These are phyloP conservation scores for Rhinophrynus dorsalis DNA, from an alignment of 2,797 vertebrate genomes.

Conservation along the genomic window DNA sequence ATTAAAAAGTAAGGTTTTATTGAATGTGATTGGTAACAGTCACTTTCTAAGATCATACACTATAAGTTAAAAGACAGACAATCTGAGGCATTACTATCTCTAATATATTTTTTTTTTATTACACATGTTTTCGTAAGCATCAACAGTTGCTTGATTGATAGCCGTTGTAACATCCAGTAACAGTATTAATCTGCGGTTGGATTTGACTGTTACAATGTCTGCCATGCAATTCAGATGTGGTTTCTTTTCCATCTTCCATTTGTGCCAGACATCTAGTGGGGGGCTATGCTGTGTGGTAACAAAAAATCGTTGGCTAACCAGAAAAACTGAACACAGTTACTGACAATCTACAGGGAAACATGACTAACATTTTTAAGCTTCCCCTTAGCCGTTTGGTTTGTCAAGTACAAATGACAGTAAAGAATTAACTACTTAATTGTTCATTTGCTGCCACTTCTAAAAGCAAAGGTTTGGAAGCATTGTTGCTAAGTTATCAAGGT, in stretches of 20 bases:
- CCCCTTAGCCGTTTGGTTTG: background rate
- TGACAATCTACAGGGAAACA: slow-evolving; percentile 53
- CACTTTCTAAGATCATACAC: too few relatives aligned
- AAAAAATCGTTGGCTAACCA: slow-evolving; percentile 73
- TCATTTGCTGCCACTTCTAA: background rate
- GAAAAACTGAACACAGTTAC: slow-evolving; percentile 72
- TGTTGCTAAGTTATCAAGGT: slow-evolving; percentile 7
- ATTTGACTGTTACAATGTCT: slow-evolving; percentile 64
- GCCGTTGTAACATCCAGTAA: slow-evolving; percentile 76
- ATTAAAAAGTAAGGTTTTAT: too few relatives aligned
- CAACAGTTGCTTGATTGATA: slow-evolving; percentile 70
- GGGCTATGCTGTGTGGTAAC: slow-evolving; percentile 68
- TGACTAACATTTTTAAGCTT: slow-evolving; percentile 34
- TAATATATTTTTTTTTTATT: too few relatives aligned
- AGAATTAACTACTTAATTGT: background rate
- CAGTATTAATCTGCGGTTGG: slow-evolving; percentile 74
- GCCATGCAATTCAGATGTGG: slow-evolving; percentile 73
- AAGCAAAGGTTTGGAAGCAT: background rate
- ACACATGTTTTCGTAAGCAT: slow-evolving; percentile 54
- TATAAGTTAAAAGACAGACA: too few relatives aligned
- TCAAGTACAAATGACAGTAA: background rate
- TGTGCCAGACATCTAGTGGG: slow-evolving; percentile 69
- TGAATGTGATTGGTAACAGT: too few relatives aligned
- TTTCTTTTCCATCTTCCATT: slow-evolving; percentile 71
- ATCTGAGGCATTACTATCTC: too few relatives aligned